phyloP scores from a whole-genome alignment of 1,140 invertebrate genomes.

The Alviniconcha marisindica region DNA sequence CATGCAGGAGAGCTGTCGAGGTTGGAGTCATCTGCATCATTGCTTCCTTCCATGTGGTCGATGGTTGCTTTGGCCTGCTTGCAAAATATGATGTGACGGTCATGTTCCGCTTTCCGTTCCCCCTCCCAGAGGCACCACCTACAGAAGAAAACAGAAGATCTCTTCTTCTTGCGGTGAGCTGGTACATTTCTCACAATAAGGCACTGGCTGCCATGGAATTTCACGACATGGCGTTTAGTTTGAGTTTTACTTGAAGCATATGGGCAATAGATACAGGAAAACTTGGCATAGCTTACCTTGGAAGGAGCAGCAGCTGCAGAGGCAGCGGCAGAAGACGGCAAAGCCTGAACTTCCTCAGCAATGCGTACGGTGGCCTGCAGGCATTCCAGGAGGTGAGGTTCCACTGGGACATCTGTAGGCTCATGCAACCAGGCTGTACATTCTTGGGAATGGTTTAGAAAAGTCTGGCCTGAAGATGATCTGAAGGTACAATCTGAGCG shows the following conservation, averaged over 20 bases:
- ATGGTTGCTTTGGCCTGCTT: neutral
- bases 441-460: conserved; percentile 58
- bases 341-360: conserved; percentile 52
- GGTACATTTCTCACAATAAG: conserved; percentile 50
- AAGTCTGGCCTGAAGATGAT: conserved; percentile 58
- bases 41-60: neutral
- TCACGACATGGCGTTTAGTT: neutral
- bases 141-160: conserved; percentile 56
- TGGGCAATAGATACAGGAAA: conserved; percentile 12
- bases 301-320: neutral
- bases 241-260: neutral
- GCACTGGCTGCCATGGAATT: conserved; percentile 5
- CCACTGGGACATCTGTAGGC: conserved; percentile 46
- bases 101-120: conserved; percentile 42
- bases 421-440: conserved; percentile 65
- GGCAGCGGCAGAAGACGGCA: neutral
- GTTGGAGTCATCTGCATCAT: neutral
- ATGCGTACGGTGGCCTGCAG: conserved; percentile 61
- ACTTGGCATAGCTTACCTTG: neutral
- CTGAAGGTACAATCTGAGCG: conserved; percentile 64
- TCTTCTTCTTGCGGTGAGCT: conserved; percentile 46
- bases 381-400: conserved; percentile 55
- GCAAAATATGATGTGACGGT: neutral
- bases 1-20: neutral
- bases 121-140: conserved; percentile 57